phyloP scores from a whole-genome alignment of 2,797 vertebrate species.

The Eidolon dupreanum region DNA sequence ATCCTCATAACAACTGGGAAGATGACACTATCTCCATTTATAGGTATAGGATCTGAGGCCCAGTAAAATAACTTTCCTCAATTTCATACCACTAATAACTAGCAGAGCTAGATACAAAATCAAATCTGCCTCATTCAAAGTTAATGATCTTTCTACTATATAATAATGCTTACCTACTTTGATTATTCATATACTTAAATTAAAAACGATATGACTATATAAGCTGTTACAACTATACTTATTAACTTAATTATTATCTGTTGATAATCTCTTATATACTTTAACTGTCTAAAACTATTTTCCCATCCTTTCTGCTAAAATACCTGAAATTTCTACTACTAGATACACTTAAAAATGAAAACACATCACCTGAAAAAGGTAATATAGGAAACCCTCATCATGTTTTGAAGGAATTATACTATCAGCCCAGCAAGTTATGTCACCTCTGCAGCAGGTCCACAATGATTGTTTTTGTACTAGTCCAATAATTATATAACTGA shows the following conservation, averaged over 20 bases:
- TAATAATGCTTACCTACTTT: neutral
- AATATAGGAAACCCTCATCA: neutral
- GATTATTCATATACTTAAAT: neutral
- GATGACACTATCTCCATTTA: neutral
- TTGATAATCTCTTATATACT: neutral
- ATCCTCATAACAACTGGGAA: neutral
- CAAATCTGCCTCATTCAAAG: neutral
- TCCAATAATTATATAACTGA: neutral
- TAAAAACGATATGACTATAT: neutral
- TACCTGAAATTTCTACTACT: neutral
- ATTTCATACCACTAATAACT: neutral
- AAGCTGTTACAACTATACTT: neutral
- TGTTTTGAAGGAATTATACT: neutral
- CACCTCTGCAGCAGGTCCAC: neutral
- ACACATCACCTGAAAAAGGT: neutral
- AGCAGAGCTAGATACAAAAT: constrained; percentile 21
- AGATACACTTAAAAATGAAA: constrained; percentile 23
- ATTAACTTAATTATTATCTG: neutral
- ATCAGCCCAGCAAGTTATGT: neutral
- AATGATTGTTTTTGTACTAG: neutral
- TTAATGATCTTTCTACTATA: neutral
- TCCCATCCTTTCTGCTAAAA: neutral
- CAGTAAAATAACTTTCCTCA: neutral
- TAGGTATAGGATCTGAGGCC: neutral
- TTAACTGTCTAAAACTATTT: constrained; percentile 10